Conservation (phyloP, 2,888 invertebrate species). For the Tipula unca region DNA sequence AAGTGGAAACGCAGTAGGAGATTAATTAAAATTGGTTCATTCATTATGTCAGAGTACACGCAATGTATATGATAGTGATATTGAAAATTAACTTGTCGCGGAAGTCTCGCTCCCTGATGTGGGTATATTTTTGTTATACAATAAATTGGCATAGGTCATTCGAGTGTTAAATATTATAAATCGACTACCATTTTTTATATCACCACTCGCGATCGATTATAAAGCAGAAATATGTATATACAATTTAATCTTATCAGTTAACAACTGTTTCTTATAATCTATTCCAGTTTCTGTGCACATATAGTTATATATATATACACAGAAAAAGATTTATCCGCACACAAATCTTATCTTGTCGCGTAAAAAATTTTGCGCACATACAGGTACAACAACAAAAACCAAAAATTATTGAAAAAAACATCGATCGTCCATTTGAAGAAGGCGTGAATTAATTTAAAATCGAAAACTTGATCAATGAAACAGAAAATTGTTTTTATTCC, state of each 20-base stretch:
- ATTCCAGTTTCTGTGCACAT: background rate
- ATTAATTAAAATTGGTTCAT: background rate
- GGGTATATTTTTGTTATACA: background rate
- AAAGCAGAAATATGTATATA: background rate
- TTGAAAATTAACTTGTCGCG: background rate
- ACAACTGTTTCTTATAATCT: background rate
- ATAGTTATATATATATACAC: too few species aligned
- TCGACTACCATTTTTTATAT: background rate
- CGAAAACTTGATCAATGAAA: background rate
- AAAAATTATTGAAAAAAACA: background rate
- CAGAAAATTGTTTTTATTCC: background rate
- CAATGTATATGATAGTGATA: background rate
- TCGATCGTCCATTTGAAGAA: constrained; percentile 8
- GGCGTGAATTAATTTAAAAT: background rate
- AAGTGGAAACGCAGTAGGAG: background rate
- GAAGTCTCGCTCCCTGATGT: background rate
- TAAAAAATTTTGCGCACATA: background rate
- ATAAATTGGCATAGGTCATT: background rate
- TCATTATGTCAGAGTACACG: background rate
- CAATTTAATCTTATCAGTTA: background rate
- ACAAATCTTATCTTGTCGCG: constrained; percentile 8
- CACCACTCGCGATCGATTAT: background rate
- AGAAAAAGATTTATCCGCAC: background rate
- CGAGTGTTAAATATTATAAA: background rate
- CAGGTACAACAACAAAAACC: background rate